Evolutionary conservation across 2,113 vertebrate genomes (phyloP).

Genomic region (Marcusenius ussheri): DNA sequence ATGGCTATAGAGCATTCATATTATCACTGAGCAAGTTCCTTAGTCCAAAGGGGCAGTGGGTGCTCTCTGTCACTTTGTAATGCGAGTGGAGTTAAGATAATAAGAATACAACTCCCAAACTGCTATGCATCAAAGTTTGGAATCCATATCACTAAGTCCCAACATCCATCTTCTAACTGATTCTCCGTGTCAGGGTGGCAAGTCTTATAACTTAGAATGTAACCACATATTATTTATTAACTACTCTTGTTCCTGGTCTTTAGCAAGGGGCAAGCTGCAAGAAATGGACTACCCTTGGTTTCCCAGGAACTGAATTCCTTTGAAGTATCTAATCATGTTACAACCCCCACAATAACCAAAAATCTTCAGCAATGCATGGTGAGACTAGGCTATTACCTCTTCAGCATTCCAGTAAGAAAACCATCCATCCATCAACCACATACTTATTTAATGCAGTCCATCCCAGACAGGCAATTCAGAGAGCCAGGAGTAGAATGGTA

Average conservation of each 20-base stretch:
- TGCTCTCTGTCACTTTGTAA: background rate
- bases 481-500: background rate
- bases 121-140: background rate
- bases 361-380: background rate
- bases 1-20: background rate
- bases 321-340: background rate
- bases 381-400: background rate
- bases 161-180: background rate
- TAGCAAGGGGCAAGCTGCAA: background rate
- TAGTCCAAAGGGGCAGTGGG: background rate
- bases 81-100: background rate
- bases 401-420: background rate
- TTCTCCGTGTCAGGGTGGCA: background rate
- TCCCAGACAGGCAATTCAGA: background rate
- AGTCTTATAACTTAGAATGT: background rate
- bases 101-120: background rate
- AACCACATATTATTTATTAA: background rate
- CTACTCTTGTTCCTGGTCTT: background rate
- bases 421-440: background rate
- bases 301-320: background rate
- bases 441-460: background rate
- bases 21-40: background rate
- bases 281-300: background rate
- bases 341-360: background rate
- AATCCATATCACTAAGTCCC: background rate